Evolutionary conservation across 2,797 vertebrate species (phyloP).

Genomic region (Merluccius polli): DNA sequence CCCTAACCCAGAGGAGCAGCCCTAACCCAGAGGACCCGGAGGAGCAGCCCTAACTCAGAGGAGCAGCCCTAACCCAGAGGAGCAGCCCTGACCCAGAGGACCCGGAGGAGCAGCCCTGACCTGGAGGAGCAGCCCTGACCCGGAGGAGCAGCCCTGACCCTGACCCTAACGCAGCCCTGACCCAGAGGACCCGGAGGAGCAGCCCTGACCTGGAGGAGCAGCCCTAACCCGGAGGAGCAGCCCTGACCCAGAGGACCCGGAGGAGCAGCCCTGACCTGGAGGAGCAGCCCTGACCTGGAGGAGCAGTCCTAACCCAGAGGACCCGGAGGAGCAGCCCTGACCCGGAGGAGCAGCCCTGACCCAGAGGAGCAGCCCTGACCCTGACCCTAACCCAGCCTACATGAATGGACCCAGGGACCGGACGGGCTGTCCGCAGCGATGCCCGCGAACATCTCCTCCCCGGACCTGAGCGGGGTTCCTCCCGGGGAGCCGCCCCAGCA

Average conservation of each 20-base stretch:
- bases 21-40: too few species aligned
- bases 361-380: not conserved
- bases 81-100: too few species aligned
- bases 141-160: too few species aligned
- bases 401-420: not conserved
- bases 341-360: not conserved
- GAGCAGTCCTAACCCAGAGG: too few species aligned
- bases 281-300: not conserved
- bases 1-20: too few species aligned
- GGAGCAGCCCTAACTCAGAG: too few species aligned
- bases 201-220: not conserved
- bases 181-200: not conserved
- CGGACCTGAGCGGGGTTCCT: conserved; percentile 1
- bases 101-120: too few species aligned
- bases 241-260: too few species aligned
- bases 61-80: too few species aligned
- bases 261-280: not conserved
- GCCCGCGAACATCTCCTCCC: conserved; percentile 56
- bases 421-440: conserved; percentile 57
- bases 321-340: not conserved
- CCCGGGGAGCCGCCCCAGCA: conserved; percentile 28
- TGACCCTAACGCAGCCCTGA: too few species aligned
- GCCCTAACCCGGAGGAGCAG: not conserved
- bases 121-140: too few species aligned
- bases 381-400: not conserved